Base-by-base conservation (phyloP, 2,888 invertebrate genomes). In the Drosophila prostipennis region DNA sequence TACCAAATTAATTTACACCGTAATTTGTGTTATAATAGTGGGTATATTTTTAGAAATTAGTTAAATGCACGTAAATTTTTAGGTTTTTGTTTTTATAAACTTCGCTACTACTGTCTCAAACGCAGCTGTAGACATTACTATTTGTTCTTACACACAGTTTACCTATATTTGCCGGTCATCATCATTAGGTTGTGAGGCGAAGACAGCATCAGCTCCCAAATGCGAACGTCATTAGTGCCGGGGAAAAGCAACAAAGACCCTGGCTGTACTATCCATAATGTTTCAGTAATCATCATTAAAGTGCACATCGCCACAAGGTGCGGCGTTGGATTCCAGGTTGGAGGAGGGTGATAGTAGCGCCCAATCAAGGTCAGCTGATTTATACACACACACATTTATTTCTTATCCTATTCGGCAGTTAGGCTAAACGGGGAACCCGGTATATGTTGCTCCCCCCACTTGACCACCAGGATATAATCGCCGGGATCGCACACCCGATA, bases 371-470 rank as follows among this genome's bases (percentile, higher is more conserved):
- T 71, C 51, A 54, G 52, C 34, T 26, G 23, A 34, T 43, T 29
- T 40, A 6, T 52, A 11, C 11, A 7, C 7, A 32, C 7, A 32
- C 52, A 29, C 52, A 39, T 32, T 42, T 40, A 46, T 39, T 19
- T 43, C 60, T 72, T 80, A 52, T 82, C 58, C 70, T 84, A 83
- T 53, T 86, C 68, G 26, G 89, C 80, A 56, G 53, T 79, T 63
- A 91, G 80, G 34, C 76, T 79, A 61, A 91, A 98, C n/a, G 99
- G 98, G 72, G 98, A 98, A 77, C 98, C 98, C 73, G 98, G 98
- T 93, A 99, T 96, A 92, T 98, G 97, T 52, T 98, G 97, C 73
- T 98, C 98, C 19, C 98, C 99, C 98, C 98, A 99, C 92, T 98
- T 98, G 76, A 97, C 96, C 85, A 98, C 95, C 80, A 99, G 94